These are phyloP conservation scores for Diplosoma virens DNA, from an alignment of 23 tunicate genomes.

Conservation along the genomic window DNA sequence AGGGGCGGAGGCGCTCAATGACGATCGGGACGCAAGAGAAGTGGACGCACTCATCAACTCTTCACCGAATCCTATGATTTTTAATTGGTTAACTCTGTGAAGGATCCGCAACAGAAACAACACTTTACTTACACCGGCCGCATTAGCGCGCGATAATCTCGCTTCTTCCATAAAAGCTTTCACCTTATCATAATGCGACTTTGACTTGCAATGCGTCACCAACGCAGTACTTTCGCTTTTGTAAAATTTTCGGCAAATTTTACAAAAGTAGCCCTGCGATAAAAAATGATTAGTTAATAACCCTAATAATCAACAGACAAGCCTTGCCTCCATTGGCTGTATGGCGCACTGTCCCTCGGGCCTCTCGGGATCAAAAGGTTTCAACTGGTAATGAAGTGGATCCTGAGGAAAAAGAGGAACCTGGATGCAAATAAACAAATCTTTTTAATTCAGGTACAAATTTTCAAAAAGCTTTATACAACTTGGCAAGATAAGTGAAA, in stretches of 20 bases:
- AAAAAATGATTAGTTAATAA: background rate
- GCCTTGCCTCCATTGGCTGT: constrained; percentile 57
- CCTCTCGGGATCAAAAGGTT: constrained; percentile 26
- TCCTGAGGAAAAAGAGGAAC: constrained; percentile 51
- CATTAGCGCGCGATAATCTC: no score
- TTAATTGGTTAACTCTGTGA: no score
- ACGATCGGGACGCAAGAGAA: no score
- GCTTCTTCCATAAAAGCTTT: no score
- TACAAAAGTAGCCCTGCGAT: constrained; percentile 63
- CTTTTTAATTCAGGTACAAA: no score
- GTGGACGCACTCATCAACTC: no score
- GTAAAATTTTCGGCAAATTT: constrained; percentile 68
- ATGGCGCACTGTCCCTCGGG: constrained; percentile 82
- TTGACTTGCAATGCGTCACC: constrained; percentile 56
- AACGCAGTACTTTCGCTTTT: constrained; percentile 18
- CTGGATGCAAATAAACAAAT: background rate
- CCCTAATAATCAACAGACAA: background rate
- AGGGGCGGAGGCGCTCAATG: no score
- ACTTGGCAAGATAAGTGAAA: no score
- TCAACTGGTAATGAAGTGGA: constrained; percentile 42
- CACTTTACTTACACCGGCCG: no score
- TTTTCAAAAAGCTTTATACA: no score
- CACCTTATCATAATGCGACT: constrained; percentile 61
- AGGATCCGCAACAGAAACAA: no score
- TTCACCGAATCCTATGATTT: no score